These are phyloP conservation scores for Zaprionus vittiger DNA, from an alignment of 1,140 invertebrate genomes.

Conservation along the genomic window DNA sequence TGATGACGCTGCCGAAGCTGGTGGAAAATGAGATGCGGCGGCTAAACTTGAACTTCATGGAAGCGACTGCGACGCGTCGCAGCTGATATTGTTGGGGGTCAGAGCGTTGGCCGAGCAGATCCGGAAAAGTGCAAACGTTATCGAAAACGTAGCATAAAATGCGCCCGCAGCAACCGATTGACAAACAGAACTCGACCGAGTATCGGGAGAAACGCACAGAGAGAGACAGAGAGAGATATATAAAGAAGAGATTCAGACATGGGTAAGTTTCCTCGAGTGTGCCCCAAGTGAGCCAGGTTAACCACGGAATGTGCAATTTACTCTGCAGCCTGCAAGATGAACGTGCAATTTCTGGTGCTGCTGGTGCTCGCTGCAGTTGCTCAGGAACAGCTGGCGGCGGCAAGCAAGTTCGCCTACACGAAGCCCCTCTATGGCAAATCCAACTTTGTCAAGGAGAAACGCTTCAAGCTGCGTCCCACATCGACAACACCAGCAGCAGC, in stretches of 20 bases:
- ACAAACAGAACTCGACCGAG: slow-evolving; percentile 15
- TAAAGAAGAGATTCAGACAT: slow-evolving; percentile 10
- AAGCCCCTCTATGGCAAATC: slow-evolving; percentile 63
- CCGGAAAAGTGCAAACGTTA: slow-evolving; percentile 37
- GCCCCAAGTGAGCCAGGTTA: background rate
- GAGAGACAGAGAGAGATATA: background rate
- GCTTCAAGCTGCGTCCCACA: slow-evolving; percentile 23
- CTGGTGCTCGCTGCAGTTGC: slow-evolving; percentile 31
- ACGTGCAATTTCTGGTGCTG: slow-evolving; percentile 16
- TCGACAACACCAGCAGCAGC: slow-evolving; percentile 8
- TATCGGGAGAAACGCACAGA: background rate
- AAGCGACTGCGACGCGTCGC: background rate
- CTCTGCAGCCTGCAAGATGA: slow-evolving; percentile 13
- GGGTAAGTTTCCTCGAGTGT: slow-evolving; percentile 19
- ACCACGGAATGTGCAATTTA: background rate
- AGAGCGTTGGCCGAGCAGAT: slow-evolving; percentile 19
- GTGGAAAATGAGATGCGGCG: background rate
- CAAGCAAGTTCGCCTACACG: slow-evolving; percentile 75
- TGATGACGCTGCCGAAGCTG: slow-evolving; percentile 23
- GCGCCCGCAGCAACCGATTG: background rate
- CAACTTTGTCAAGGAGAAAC: slow-evolving; percentile 62
- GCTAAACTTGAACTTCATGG: slow-evolving; percentile 50
- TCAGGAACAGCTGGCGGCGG: slow-evolving; percentile 39
- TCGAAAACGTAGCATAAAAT: slow-evolving; percentile 38
- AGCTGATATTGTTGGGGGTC: slow-evolving; percentile 20